These are phyloP conservation scores for Xyrauchen texanus DNA, from an alignment of 2,113 vertebrate genomes.

Conservation along the genomic window DNA sequence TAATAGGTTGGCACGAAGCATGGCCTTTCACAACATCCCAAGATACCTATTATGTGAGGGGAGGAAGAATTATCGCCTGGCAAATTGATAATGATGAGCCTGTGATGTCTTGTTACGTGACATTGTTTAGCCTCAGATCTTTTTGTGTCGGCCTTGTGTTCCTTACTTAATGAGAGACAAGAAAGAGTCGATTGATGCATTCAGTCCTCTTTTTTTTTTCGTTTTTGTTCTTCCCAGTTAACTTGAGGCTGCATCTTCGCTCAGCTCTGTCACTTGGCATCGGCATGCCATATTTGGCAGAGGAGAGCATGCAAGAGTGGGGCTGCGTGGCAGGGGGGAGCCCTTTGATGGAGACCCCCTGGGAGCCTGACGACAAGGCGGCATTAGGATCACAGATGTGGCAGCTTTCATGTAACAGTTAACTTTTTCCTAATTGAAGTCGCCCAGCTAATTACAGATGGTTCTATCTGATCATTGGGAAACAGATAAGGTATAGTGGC, in stretches of 20 bases:
- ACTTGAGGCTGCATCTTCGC: conserved; percentile 71
- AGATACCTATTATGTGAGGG: conserved; percentile 78
- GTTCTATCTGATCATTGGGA: conserved; percentile 78
- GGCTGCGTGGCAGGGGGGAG: conserved; percentile 72
- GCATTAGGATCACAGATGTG: conserved; percentile 79
- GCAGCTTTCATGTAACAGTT: conserved; percentile 81
- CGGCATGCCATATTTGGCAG: conserved; percentile 76
- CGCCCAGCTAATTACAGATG: conserved; percentile 87
- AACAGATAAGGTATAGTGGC: conserved; percentile 68
- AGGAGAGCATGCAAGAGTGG: conserved; percentile 73
- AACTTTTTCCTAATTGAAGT: conserved; percentile 91
- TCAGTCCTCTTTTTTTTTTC: conserved; percentile 45
- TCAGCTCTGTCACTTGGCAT: conserved; percentile 71
- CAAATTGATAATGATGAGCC: conserved; percentile 82
- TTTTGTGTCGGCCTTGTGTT: conserved; percentile 65
- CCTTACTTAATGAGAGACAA: conserved; percentile 73
- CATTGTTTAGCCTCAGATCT: conserved; percentile 78
- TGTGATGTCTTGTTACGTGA: conserved; percentile 78
- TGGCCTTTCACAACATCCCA: conserved; percentile 66
- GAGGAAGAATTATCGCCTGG: conserved; percentile 77
- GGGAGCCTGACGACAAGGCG: conserved; percentile 77
- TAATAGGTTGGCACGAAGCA: conserved; percentile 68
- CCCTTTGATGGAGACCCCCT: conserved; percentile 82
- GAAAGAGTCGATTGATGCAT: conserved; percentile 57
- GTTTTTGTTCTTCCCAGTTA: conserved; percentile 67